Evolutionary conservation across 2,113 vertebrate species (phyloP).

Genomic region (Otus sunia): DNA sequence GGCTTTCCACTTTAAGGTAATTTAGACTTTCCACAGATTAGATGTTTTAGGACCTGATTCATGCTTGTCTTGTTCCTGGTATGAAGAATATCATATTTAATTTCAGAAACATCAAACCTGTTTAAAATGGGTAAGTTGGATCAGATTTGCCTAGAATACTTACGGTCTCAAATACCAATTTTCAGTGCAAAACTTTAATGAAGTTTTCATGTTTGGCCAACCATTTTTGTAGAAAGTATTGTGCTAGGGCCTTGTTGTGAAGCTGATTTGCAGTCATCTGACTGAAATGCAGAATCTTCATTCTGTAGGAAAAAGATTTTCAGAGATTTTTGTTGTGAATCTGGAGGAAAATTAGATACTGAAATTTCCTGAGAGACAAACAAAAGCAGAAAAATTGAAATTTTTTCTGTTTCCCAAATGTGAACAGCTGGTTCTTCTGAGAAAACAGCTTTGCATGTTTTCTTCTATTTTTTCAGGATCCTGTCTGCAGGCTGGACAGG

Average conservation of each 20-base stretch:
- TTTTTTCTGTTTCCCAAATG: not conserved
- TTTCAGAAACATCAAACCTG: not conserved
- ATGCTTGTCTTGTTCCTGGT: not conserved
- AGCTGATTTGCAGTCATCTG: not conserved
- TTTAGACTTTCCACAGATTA: not conserved
- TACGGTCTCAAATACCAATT: not conserved
- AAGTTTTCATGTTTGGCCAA: not conserved
- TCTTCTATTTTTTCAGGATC: not conserved
- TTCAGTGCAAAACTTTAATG: not conserved
- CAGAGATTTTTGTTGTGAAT: not conserved
- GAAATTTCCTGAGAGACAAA: not conserved
- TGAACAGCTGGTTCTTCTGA: not conserved
- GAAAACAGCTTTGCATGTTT: not conserved
- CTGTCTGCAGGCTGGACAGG: not conserved
- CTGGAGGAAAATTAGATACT: not conserved
- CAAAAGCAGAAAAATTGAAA: not conserved
- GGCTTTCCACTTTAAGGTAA: not conserved
- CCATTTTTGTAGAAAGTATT: not conserved
- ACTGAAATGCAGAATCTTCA: not conserved
- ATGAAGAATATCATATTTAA: not conserved
- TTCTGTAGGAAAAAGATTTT: not conserved
- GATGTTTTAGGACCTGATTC: not conserved
- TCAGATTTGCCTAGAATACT: not conserved
- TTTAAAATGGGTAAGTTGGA: not conserved
- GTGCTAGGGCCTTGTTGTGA: not conserved